Base-by-base conservation (phyloP, 1,140 invertebrate species). In the Drosophila ercepeae region DNA sequence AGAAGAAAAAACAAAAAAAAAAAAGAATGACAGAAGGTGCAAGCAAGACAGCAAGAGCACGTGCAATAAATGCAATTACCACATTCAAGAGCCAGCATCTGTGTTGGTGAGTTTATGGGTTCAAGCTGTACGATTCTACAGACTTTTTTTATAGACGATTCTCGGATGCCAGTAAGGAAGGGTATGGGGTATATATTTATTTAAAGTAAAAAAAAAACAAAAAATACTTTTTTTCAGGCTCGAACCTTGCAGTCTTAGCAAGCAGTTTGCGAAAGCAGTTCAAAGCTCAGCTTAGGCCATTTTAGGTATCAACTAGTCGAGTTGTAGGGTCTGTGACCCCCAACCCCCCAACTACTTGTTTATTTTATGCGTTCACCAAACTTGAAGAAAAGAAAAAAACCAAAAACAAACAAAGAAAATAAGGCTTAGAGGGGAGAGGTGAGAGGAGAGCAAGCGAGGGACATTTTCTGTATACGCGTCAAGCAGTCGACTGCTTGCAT, bases 61-160 rank as follows among this genome's bases (percentile, higher is more conserved):
- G 78, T 84, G 75, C 65, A 84, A 76, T 84, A 84, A 84, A 86
- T 88, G 81, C 76, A 84, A 81, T 84, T 86, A 83, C 81, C 75
- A 59, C 75, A 75, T 86, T 75, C 57, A 67, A 74, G 69, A 74
- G 69, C 64, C 51, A 69, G 65, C 61, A 68, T 46, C 41, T 70
- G 52, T 46, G 23, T 50, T 46, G 45, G 18, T 18, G 25, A 46
- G 41, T 58, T 58, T 68, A 51, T 81, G 61, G 59, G 60, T 76
- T 65, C 69, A 82, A 64, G 78, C 70, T 82, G 60, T 84, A 76
- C 70, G 59, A 75, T 78, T 69, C 67, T 68, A 19, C 51, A 78
- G 69, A 49, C 57, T 61, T 68, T 72, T 61, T 68, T 72, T 59
- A 63, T 64, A 71, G 46, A 60, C 46, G 41, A 48, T 71, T 71